These are phyloP conservation scores for Zonitis immaculata DNA, from an alignment of 2,888 invertebrate species.

Conservation along the genomic window DNA sequence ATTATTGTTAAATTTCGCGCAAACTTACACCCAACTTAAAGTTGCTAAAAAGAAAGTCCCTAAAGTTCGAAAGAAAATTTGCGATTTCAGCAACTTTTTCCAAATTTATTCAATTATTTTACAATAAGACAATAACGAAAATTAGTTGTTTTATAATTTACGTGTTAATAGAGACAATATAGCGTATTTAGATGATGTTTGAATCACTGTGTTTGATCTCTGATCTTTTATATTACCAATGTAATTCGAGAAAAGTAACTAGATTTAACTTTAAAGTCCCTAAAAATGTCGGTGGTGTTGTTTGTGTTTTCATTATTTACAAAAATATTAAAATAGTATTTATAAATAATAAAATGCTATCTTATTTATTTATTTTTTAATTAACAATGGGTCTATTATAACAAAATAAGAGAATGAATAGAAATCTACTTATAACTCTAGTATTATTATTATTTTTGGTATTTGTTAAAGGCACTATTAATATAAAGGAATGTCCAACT, in stretches of 20 bases:
- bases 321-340: not conserved
- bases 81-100: too few relatives aligned
- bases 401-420: not conserved
- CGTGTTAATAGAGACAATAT: too few relatives aligned
- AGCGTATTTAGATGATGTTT: too few relatives aligned
- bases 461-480: not conserved
- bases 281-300: not conserved
- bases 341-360: not conserved
- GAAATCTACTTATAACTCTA: not conserved
- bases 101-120: too few relatives aligned
- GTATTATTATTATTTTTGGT: not conserved
- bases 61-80: too few relatives aligned
- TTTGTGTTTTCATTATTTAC: not conserved
- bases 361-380: not conserved
- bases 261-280: not conserved
- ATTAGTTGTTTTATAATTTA: too few relatives aligned
- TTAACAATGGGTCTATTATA: not conserved
- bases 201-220: too few relatives aligned
- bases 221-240: not conserved
- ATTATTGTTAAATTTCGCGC: too few relatives aligned
- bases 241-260: not conserved
- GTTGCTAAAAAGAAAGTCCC: too few relatives aligned
- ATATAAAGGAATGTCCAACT: constrained; percentile 24
- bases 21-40: too few relatives aligned
- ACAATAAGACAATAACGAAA: too few relatives aligned